Evolutionary conservation across 2,797 vertebrate genomes (phyloP), one percentile per base, ranked within the genome.

Genomic region (Sparidentex hasta): DNA sequence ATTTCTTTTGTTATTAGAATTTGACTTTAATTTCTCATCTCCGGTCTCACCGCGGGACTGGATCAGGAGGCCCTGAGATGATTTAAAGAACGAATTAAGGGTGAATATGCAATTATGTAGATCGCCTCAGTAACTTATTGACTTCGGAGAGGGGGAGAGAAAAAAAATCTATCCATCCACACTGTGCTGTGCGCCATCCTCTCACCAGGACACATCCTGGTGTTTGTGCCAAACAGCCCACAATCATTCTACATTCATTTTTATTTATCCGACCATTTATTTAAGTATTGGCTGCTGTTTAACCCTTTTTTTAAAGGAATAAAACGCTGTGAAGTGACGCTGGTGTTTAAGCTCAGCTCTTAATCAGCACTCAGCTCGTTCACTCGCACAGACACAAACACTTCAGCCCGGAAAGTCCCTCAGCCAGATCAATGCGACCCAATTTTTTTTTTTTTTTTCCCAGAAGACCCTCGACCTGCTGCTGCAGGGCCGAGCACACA

Each of bases 341-440:
- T 56, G n/a, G 76, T 78, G 80, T 85, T 33, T 88, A 74, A 75
- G 58, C 72, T 20, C 78, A 66, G 63, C 88, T 88, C 84, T 90
- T 92, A 85, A 92, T 93, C 92, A 91, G 89, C 89, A 84, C 89
- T 90, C 88, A 84, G 79, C 76, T 41, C 73, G 68, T 85, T 86
- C 86, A 82, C 73, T 82, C 83, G 71, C 52, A 59, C 48, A 82
- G 67, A 57, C 75, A n/a, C n/a, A n/a, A 66, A 78, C 85, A 84
- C 88, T 90, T 86, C 70, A 90, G 83, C 80, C 79, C 89, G 80
- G 56, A 88, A 87, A 87, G 87, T 88, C 90, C 84, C 90, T 85
- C 83, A 87, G 83, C 82, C 74, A 50, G 81, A 93, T 94, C 93
- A 93, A 93, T 90, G 91, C 61, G 74, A 82, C 86, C 87, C 59